Evolutionary conservation across 2,888 invertebrate species (phyloP).

Genomic region (Carpatolechia fugitivella): DNA sequence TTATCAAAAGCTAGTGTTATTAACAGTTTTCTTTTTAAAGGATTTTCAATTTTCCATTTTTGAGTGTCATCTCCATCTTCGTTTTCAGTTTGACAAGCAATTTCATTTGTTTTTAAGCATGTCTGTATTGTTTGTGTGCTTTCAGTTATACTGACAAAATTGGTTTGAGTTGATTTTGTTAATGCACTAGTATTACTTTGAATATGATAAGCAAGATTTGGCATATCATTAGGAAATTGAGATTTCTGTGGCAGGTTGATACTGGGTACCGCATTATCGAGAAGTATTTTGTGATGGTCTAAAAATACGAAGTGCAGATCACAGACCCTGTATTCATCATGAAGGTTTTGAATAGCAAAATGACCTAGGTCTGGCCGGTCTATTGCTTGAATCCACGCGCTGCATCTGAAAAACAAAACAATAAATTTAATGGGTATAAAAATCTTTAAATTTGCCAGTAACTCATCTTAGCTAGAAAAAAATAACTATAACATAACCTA

Average conservation of each 20-base stretch:
- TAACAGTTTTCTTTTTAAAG: constrained; percentile 7
- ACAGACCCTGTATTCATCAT: constrained; percentile 1
- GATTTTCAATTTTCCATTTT: constrained; percentile 5
- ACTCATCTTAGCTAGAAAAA: no score
- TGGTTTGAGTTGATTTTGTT: constrained; percentile 8
- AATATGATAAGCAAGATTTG: background rate
- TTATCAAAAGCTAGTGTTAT: constrained; percentile 10
- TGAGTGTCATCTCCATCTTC: background rate
- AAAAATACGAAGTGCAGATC: constrained; percentile 6
- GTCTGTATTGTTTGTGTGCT: constrained; percentile 7
- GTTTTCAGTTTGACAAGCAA: constrained; percentile 6
- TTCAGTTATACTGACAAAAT: background rate
- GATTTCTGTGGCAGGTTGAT: background rate
- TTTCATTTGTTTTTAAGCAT: background rate
- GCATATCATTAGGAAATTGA: background rate
- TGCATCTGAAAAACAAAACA: constrained; percentile 3
- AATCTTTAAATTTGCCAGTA: no score
- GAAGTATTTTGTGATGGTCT: constrained; percentile 4
- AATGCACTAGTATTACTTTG: background rate
- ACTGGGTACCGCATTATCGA: constrained; percentile 4
- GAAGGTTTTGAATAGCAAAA: background rate
- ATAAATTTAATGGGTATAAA: no score
- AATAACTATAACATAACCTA: no score
- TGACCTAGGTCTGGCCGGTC: constrained; percentile 1
- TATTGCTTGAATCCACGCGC: constrained; percentile 2